phyloP scores from a whole-genome alignment of 2,113 vertebrate genomes.

The Procavia capensis region DNA sequence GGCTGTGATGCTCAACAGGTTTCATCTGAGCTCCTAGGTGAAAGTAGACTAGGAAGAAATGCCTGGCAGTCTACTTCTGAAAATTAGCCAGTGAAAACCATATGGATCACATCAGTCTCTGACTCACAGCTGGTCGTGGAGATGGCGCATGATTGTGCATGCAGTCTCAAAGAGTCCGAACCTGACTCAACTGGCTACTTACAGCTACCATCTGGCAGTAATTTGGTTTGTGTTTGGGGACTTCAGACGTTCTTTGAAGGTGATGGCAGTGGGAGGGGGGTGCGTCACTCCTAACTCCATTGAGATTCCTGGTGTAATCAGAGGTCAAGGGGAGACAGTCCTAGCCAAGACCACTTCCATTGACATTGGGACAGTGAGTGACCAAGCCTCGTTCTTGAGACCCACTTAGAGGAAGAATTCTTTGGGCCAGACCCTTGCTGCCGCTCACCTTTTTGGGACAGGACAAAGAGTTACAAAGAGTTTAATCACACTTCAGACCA shows the following conservation, averaged over 20 bases:
- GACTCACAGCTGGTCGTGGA: background rate
- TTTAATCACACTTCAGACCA: background rate
- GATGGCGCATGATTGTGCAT: background rate
- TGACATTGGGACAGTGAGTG: background rate
- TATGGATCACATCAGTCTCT: background rate
- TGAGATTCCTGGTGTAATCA: background rate
- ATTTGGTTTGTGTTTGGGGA: background rate
- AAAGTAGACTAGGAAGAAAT: background rate
- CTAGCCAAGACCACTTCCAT: background rate
- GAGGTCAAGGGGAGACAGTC: background rate
- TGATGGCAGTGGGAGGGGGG: background rate
- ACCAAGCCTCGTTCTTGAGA: background rate
- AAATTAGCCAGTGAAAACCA: background rate
- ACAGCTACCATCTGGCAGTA: background rate
- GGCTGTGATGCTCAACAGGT: background rate
- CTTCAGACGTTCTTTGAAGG: background rate
- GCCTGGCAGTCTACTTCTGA: background rate
- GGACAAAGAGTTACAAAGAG: background rate
- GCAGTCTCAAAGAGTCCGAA: background rate
- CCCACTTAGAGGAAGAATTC: background rate
- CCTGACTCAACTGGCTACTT: background rate
- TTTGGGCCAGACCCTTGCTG: background rate
- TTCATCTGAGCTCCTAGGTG: background rate
- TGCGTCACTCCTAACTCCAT: background rate
- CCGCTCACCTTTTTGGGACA: background rate